A percentile compares a stretch with the other conserved stretches of the same genome.
Conservation (phyloP, 2,888 invertebrate species). For the Acholoe squamosa region DNA sequence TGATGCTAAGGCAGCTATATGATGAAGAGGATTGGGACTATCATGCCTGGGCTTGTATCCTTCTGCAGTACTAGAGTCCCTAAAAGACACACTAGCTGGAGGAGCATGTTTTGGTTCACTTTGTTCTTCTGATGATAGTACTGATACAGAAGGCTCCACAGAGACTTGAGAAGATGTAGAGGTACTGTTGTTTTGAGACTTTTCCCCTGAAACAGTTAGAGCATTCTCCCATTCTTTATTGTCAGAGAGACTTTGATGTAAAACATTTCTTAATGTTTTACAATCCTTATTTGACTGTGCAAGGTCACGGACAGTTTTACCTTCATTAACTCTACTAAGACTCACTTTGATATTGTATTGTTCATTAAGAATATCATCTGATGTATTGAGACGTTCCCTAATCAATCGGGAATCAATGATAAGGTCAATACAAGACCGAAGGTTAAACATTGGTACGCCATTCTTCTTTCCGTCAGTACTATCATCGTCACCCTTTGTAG, state of each 20-base stretch:
- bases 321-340: conserved; percentile 29
- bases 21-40: conserved; percentile 14
- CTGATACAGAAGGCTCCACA: no score
- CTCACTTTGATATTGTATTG: conserved; percentile 47
- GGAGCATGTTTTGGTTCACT: no score
- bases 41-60: no score
- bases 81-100: not conserved
- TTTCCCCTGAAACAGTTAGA: not conserved
- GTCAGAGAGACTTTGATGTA: not conserved
- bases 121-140: no score
- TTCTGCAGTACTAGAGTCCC: no score
- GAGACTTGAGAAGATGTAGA: no score
- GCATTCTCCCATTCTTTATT: not conserved
- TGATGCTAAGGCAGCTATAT: conserved; percentile 61
- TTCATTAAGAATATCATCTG: conserved; percentile 7
- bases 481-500: conserved; percentile 35
- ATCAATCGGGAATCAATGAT: conserved; percentile 44
- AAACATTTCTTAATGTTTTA: not conserved
- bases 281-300: conserved; percentile 2
- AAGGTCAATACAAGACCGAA: conserved; percentile 44
- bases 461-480: not conserved
- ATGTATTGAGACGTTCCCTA: not conserved
- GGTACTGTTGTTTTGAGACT: no score
- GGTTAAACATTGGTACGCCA: not conserved
- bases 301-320: not conserved